phyloP scores from a whole-genome alignment of 2,113 vertebrate genomes.

The Callipepla squamata region DNA sequence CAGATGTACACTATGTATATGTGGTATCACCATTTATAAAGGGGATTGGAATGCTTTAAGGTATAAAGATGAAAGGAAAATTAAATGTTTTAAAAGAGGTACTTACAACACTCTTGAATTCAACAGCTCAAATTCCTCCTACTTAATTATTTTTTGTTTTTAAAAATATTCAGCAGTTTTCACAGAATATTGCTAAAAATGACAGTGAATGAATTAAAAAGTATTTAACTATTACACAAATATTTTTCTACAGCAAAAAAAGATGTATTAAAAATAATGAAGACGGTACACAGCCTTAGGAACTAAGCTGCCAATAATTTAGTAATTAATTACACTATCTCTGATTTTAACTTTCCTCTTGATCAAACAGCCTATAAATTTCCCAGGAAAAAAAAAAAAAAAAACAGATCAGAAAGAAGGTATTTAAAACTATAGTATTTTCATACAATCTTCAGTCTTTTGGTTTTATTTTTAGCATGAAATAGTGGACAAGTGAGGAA shows the following conservation, averaged over 20 bases:
- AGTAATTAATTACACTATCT: neutral
- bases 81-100: neutral
- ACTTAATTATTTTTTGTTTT: neutral
- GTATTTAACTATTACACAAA: neutral
- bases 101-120: neutral
- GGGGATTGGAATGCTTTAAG: neutral
- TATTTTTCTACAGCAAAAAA: neutral
- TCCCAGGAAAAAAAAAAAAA: neutral
- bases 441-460: neutral
- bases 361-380: neutral
- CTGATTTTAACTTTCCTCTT: neutral
- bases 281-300: neutral
- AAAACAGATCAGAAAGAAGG: accelerated
- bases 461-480: neutral
- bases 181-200: neutral
- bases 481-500: neutral
- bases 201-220: neutral
- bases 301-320: neutral
- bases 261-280: neutral
- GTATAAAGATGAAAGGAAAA: neutral
- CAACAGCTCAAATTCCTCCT: neutral
- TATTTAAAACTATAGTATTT: neutral
- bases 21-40: neutral
- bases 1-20: neutral
- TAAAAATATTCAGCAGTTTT: neutral